These are phyloP conservation scores for Apocrypta bakeri DNA, from an alignment of 1,140 invertebrate species.

Conservation along the genomic window DNA sequence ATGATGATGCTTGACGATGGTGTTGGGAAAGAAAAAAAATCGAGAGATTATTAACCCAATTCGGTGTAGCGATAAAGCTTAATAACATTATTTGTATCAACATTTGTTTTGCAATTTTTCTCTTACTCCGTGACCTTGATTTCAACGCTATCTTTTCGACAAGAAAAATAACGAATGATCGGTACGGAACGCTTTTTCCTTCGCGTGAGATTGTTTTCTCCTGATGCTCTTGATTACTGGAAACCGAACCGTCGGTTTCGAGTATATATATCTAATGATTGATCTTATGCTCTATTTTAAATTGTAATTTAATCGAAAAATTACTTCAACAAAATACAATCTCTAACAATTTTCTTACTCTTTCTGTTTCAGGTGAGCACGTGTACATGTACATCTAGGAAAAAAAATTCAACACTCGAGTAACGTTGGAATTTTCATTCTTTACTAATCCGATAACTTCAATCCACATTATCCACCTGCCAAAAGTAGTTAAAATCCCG, in stretches of 20 bases:
- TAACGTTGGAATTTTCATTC: not conserved
- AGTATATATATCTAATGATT: not conserved
- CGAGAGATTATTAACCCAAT: not conserved
- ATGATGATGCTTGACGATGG: not conserved
- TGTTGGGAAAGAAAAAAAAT: not conserved
- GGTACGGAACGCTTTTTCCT: constrained; percentile 3
- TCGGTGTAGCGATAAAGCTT: not conserved
- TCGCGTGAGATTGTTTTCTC: not conserved
- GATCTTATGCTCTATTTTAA: not conserved
- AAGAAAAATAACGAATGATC: constrained; percentile 2
- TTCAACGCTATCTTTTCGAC: not conserved
- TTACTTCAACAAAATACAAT: not conserved
- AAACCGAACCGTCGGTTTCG: not conserved
- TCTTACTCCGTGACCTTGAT: constrained; percentile 1
- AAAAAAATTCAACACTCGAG: not conserved
- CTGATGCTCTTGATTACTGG: constrained; percentile 6
- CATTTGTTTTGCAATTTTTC: not conserved
- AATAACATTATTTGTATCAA: not conserved
- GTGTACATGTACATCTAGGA: not conserved
- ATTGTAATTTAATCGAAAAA: not conserved
- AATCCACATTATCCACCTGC: not conserved
- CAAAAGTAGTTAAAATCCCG: not conserved
- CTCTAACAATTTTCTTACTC: not conserved
- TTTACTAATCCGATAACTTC: not conserved
- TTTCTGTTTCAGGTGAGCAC: constrained; percentile 40